Base-by-base conservation (phyloP, 2,888 invertebrate species). In the Pristionchus entomophagus region DNA sequence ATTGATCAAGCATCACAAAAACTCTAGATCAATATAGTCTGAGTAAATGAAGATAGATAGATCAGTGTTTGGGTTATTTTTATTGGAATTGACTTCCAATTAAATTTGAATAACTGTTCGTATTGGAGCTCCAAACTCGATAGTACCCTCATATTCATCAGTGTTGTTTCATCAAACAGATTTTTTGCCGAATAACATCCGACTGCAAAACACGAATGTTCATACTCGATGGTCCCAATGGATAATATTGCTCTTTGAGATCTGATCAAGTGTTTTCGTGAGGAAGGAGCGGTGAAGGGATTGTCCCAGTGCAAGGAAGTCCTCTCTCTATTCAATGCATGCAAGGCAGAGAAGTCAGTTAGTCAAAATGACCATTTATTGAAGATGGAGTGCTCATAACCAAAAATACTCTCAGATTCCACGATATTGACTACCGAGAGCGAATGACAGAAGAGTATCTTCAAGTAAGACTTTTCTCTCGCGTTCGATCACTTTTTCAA, bases 361-460 rank as follows among this genome's bases (percentile, higher is more conserved):
- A 22, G 29, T 59, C n/a, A 26, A 59, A 59, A 69, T 38, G 8
- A 65, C 62, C 2, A 14, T 8, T 17, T 19, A 0, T 26, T 59
- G 59, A 26, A 59, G 0, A 59, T 51, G 51, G 22, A 51, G 19
- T 17, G 2, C 22, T 12, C 51, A 51, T 51, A 51, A n/a, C n/a
- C 51, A 51, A 5, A 12, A 17, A 51, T 22, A 4, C 22, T n/a
- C 10, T 29, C 81, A 93, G 93, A 87, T 93, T 93, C 87, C 89
- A 91, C 80, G 92, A 93, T 86, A 88, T 88, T n/a, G 89, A 88
- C 0, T 92, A 88, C 81, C 90, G 93, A 19, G 90, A 91, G 35
- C 84, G 87, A 56, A 89, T 92, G 35, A 93, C 93, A 0, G 90
- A 92, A 35, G 91, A 90, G 26, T 93, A 92, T 85, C 86, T 93